phyloP scores from a whole-genome alignment of 2,113 vertebrate species.

The Setophaga coronata region DNA sequence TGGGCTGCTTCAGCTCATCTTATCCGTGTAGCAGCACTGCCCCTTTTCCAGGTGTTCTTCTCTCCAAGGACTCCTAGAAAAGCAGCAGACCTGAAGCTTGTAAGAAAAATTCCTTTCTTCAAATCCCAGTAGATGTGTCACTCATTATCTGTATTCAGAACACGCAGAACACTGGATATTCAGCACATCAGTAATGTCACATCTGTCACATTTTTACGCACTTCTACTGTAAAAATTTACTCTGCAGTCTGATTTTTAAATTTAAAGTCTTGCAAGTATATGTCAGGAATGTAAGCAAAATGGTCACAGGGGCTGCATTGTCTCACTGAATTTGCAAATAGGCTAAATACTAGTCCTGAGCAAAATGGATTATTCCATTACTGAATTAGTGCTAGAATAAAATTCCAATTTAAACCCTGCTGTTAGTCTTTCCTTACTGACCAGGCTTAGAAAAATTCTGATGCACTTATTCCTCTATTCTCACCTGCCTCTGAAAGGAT shows the following conservation, averaged over 20 bases:
- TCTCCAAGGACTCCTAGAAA: background rate
- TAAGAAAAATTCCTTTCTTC: background rate
- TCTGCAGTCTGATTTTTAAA: background rate
- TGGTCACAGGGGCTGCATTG: background rate
- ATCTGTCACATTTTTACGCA: background rate
- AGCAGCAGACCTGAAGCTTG: background rate
- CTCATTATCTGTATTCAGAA: background rate
- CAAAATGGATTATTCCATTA: background rate
- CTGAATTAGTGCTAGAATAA: background rate
- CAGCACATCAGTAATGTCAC: fast-evolving
- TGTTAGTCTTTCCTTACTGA: background rate
- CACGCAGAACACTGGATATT: background rate
- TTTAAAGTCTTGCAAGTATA: background rate
- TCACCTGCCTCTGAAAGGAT: background rate
- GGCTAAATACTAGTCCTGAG: background rate
- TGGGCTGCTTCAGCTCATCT: background rate
- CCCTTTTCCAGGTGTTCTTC: background rate
- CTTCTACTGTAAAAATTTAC: background rate
- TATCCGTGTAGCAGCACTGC: background rate
- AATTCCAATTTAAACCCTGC: background rate
- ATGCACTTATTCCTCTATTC: background rate
- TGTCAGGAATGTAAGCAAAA: background rate
- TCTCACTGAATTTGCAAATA: background rate
- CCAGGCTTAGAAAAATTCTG: background rate
- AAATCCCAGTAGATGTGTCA: background rate